Percentiles rank a stretch among this genome's conserved stretches.
Conservation (phyloP, 1,140 invertebrate species). For the Adelges cooleyi region DNA sequence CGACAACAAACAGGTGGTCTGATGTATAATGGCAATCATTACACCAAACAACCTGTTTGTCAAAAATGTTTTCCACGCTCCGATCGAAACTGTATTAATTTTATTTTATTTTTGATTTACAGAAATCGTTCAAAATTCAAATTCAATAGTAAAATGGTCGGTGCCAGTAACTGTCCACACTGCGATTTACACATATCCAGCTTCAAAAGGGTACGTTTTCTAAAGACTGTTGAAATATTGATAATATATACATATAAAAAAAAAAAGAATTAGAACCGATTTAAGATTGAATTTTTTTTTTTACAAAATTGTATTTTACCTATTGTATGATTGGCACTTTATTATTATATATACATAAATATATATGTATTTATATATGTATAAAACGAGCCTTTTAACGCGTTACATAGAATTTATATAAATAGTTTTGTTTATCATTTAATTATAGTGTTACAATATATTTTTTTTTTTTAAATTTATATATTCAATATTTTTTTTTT, state of each 20-base stretch:
- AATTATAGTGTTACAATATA: constrained; percentile 5
- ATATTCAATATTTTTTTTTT: constrained; percentile 17
- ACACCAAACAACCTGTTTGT: too few species aligned
- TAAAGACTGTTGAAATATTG: constrained; percentile 27
- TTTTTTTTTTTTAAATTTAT: constrained; percentile 14
- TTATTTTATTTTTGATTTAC: constrained; percentile 8
- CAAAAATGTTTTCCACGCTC: too few species aligned
- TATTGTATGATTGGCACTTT: constrained; percentile 8
- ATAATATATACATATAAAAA: constrained; percentile 21
- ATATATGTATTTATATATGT: too few species aligned
- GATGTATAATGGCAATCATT: too few species aligned
- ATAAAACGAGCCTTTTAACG: constrained; percentile 14
- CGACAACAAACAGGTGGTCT: too few species aligned
- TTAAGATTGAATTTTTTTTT: constrained; percentile 18
- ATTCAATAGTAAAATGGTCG: constrained; percentile 14
- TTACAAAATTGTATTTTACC: constrained; percentile 5
- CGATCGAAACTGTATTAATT: too few species aligned
- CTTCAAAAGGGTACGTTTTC: constrained; percentile 27
- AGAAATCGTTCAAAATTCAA: constrained; percentile 17
- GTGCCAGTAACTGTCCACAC: constrained; percentile 14
- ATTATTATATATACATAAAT: too few species aligned
- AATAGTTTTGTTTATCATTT: constrained; percentile 16
- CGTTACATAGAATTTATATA: constrained; percentile 17
- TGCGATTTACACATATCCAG: constrained; percentile 27
- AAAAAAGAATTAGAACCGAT: too few species aligned